phyloP scores from a whole-genome alignment of 2,113 vertebrate species.

The Scolopax mira region DNA sequence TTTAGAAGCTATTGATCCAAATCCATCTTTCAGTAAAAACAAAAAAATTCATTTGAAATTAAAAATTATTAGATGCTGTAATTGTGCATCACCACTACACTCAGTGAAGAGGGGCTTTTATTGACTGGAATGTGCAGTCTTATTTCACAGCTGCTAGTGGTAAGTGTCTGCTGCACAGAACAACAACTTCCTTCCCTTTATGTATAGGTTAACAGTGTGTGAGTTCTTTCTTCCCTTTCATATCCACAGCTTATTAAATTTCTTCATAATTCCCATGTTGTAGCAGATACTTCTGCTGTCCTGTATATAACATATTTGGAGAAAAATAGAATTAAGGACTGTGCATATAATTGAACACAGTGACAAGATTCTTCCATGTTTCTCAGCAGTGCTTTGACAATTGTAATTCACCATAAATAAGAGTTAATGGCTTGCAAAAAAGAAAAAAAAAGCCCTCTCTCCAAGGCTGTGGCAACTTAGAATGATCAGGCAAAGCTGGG shows the following conservation, averaged over 20 bases:
- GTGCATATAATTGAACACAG: fast-evolving
- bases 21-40: not conserved
- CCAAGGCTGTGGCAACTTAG: not conserved
- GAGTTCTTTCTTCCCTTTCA: not conserved
- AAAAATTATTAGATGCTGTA: not conserved
- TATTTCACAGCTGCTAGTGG: not conserved
- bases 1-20: not conserved
- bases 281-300: not conserved
- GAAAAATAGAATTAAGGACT: not conserved
- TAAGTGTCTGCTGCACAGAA: not conserved
- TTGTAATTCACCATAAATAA: not conserved
- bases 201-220: fast-evolving
- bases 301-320: not conserved
- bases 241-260: not conserved
- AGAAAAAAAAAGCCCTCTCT: not conserved
- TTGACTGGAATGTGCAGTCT: not conserved
- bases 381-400: not conserved
- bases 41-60: not conserved
- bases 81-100: not conserved
- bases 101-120: not conserved
- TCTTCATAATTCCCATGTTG: not conserved
- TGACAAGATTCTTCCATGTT: not conserved
- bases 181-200: not conserved
- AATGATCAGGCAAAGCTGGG: not conserved
- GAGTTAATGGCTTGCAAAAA: not conserved